Conservation (phyloP, 2,113 vertebrate genomes). For the Dendrocopos noguchii region DNA sequence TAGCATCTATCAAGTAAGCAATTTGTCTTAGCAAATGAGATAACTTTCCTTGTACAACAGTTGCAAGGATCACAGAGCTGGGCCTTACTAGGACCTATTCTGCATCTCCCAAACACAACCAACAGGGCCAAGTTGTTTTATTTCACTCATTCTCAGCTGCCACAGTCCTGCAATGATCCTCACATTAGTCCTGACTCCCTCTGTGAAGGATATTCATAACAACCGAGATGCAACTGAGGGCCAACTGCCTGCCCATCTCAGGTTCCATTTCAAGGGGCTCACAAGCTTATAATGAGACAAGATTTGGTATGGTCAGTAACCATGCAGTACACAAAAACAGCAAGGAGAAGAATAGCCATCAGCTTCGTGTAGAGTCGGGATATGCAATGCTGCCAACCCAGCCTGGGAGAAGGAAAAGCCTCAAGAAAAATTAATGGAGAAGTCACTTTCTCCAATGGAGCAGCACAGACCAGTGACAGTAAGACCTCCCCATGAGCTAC, state of each 20-base stretch:
- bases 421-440: accelerated
- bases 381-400: accelerated
- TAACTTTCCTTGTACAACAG: background rate
- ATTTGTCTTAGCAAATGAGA: background rate
- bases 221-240: background rate
- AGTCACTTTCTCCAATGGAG: background rate
- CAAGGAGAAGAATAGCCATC: background rate
- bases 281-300: background rate
- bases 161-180: background rate
- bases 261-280: background rate
- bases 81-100: background rate
- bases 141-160: background rate
- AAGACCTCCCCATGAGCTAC: accelerated
- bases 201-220: background rate
- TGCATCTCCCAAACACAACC: background rate
- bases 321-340: background rate
- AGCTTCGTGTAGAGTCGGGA: background rate
- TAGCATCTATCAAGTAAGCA: background rate
- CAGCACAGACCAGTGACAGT: accelerated
- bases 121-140: background rate
- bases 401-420: accelerated
- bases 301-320: background rate
- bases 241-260: background rate
- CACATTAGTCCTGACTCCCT: accelerated
- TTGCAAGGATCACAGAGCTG: background rate